These are phyloP conservation scores for Ictalurus furcatus DNA, from an alignment of 2,113 vertebrate genomes.

Conservation along the genomic window DNA sequence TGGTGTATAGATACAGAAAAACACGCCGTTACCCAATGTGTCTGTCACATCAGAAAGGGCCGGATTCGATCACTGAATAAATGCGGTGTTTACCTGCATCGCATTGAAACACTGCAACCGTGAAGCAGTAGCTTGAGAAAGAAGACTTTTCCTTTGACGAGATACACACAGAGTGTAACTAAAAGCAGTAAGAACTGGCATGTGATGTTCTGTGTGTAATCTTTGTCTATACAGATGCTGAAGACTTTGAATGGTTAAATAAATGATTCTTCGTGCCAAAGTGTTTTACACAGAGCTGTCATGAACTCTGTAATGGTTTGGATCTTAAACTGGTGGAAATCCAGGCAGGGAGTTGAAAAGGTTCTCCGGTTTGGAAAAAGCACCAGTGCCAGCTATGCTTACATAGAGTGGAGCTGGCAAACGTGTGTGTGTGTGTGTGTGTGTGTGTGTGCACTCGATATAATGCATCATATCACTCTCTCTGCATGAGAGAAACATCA, in stretches of 20 bases:
- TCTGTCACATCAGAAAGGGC: background rate
- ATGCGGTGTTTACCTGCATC: background rate
- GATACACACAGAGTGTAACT: background rate
- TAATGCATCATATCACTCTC: slow-evolving; percentile 2
- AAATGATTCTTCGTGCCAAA: background rate
- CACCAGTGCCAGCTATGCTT: background rate
- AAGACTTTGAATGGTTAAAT: background rate
- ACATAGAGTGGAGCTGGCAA: background rate
- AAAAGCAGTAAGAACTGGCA: background rate
- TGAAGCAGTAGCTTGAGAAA: background rate
- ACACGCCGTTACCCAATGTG: background rate
- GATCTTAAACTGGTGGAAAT: background rate
- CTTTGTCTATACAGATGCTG: background rate
- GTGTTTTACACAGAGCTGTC: background rate
- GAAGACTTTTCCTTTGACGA: background rate
- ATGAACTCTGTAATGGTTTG: background rate
- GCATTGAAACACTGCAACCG: background rate
- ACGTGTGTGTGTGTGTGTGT: slow-evolving; percentile 14
- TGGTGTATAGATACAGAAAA: background rate
- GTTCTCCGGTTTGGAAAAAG: background rate
- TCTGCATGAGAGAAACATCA: slow-evolving; percentile 36
- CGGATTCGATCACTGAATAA: background rate
- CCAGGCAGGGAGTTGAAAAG: background rate
- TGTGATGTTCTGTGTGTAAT: background rate
- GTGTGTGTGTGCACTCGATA: background rate